These are phyloP conservation scores for Agrilus mali DNA, from an alignment of 2,888 invertebrate species.

Conservation along the genomic window DNA sequence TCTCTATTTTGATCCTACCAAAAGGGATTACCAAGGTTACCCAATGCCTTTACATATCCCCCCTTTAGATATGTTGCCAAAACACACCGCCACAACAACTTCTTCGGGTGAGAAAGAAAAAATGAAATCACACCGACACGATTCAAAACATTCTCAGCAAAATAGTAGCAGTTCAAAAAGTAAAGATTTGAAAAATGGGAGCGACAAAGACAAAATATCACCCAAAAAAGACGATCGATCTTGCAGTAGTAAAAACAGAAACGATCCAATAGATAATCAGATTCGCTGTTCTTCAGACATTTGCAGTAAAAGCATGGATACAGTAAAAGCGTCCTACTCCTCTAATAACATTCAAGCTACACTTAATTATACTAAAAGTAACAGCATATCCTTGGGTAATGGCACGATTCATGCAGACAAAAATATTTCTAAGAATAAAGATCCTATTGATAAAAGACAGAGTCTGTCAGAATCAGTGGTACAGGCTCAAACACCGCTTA, in stretches of 20 bases:
- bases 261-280: too few relatives aligned
- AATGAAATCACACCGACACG: constrained; percentile 25
- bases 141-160: constrained; percentile 19
- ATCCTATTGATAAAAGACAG: constrained; percentile 21
- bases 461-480: constrained; percentile 19
- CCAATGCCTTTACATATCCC: constrained; percentile 28
- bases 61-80: constrained; percentile 29
- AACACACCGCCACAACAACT: constrained; percentile 12
- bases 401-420: too few relatives aligned
- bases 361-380: too few relatives aligned
- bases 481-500: constrained; percentile 19
- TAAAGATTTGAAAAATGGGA: constrained; percentile 12
- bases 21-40: constrained; percentile 28
- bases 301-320: too few relatives aligned
- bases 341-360: too few relatives aligned
- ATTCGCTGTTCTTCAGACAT: too few relatives aligned
- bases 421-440: too few relatives aligned
- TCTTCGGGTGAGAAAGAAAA: constrained; percentile 26
- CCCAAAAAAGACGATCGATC: constrained; percentile 17
- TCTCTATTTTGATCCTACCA: constrained; percentile 42
- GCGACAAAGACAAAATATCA: constrained; percentile 16
- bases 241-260: not conserved
- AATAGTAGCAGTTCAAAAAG: constrained; percentile 13
- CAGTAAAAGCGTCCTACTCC: too few relatives aligned
- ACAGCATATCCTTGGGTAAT: too few relatives aligned